phyloP scores from a whole-genome alignment of 2,113 vertebrate genomes.

The Rana temporaria region DNA sequence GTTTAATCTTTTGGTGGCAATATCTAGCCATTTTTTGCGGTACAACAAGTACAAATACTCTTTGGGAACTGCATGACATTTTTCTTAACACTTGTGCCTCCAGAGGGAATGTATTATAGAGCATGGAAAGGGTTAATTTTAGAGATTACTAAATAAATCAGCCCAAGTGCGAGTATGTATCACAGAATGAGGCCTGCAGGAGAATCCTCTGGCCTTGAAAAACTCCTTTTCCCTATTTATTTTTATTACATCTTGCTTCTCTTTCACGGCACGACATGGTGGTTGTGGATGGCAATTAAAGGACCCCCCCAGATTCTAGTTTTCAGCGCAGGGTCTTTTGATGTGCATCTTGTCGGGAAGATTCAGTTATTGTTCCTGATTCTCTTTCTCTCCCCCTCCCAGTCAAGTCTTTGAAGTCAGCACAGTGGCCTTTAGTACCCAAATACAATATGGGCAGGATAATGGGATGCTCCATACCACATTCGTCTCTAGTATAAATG shows the following conservation, averaged over 20 bases:
- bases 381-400: slow-evolving; percentile 80
- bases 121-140: slow-evolving; percentile 28
- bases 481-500: slow-evolving; percentile 73
- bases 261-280: slow-evolving; percentile 82
- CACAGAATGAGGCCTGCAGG: slow-evolving; percentile 31
- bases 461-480: slow-evolving; percentile 73
- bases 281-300: slow-evolving; percentile 95
- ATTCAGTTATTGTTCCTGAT: slow-evolving; percentile 81
- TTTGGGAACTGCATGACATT: no score
- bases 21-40: no score
- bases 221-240: slow-evolving; percentile 74
- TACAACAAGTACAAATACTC: no score
- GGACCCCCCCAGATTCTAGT: slow-evolving; percentile 89
- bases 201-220: slow-evolving; percentile 84
- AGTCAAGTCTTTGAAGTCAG: slow-evolving; percentile 84
- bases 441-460: slow-evolving; percentile 79
- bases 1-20: no score
- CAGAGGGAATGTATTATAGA: no score
- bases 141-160: slow-evolving; percentile 23
- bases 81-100: no score
- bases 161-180: slow-evolving; percentile 1
- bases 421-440: slow-evolving; percentile 84
- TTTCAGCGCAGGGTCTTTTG: slow-evolving; percentile 87
- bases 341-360: slow-evolving; percentile 87
- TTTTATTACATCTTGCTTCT: slow-evolving; percentile 66